A percentile compares a stretch with the other conserved stretches of the same genome.
phyloP scores from a whole-genome alignment of 1,140 invertebrate genomes.

The Heliconius melpomene region DNA sequence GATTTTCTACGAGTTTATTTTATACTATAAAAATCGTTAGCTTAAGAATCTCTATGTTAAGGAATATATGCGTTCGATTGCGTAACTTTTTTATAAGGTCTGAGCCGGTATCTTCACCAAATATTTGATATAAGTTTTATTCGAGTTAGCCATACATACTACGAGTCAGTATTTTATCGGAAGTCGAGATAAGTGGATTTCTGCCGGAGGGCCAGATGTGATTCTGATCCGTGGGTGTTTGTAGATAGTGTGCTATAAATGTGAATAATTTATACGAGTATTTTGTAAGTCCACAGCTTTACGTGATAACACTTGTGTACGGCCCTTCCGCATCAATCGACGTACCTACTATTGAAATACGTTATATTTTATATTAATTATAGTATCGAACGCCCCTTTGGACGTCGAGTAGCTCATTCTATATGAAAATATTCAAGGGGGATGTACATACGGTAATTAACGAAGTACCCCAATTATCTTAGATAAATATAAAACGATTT shows the following conservation, averaged over 20 bases:
- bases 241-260: conserved; percentile 81
- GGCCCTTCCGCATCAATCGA: conserved; percentile 70
- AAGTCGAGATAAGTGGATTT: conserved; percentile 70
- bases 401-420: conserved; percentile 72
- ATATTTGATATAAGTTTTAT: conserved; percentile 80
- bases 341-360: conserved; percentile 68
- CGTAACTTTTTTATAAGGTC: conserved; percentile 66
- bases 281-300: conserved; percentile 79
- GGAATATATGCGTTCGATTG: conserved; percentile 68
- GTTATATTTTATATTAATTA: conserved; percentile 78
- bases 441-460: conserved; percentile 71
- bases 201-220: conserved; percentile 68
- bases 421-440: conserved; percentile 60
- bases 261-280: conserved; percentile 81
- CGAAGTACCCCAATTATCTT: conserved; percentile 56
- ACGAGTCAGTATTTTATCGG: conserved; percentile 80
- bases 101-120: conserved; percentile 76
- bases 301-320: conserved; percentile 72
- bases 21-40: conserved; percentile 65
- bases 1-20: conserved; percentile 77
- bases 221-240: conserved; percentile 71
- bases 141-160: conserved; percentile 78
- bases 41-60: conserved; percentile 67
- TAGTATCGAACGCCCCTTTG: conserved; percentile 62
- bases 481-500: conserved; percentile 64